phyloP scores from a whole-genome alignment of 2,113 vertebrate genomes.

The Promerops cafer region DNA sequence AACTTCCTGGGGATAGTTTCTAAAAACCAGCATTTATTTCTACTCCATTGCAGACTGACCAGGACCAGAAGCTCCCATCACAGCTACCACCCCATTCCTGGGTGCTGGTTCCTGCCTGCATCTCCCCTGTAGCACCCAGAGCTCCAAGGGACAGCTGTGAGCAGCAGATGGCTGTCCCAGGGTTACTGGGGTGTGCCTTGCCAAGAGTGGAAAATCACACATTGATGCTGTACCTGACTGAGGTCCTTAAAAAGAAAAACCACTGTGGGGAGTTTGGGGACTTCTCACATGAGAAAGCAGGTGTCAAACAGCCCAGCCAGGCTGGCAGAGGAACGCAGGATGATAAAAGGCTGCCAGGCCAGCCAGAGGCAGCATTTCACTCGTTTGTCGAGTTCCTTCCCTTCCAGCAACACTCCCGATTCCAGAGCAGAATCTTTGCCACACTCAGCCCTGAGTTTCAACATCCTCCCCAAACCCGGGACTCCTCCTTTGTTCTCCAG shows the following conservation, averaged over 20 bases:
- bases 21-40: neutral
- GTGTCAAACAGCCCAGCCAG: neutral
- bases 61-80: neutral
- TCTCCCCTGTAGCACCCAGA: neutral
- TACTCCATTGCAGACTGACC: neutral
- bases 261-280: neutral
- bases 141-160: neutral
- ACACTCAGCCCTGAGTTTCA: neutral
- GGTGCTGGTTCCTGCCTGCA: neutral
- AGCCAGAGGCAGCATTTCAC: neutral
- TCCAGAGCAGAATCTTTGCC: neutral
- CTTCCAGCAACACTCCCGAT: neutral
- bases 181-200: neutral
- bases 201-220: neutral
- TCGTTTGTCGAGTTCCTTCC: neutral
- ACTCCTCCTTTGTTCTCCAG: neutral
- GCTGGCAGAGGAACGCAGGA: neutral
- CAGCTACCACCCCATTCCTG: neutral
- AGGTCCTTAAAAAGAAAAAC: neutral
- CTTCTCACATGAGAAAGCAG: conserved; percentile 47
- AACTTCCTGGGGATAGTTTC: accelerated
- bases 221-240: neutral
- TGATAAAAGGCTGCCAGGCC: conserved; percentile 33
- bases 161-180: neutral
- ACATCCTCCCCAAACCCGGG: neutral